Percentiles rank a stretch among this genome's conserved stretches.
Conservation (phyloP, 2,113 vertebrate species). For the Chionomys nivalis region DNA sequence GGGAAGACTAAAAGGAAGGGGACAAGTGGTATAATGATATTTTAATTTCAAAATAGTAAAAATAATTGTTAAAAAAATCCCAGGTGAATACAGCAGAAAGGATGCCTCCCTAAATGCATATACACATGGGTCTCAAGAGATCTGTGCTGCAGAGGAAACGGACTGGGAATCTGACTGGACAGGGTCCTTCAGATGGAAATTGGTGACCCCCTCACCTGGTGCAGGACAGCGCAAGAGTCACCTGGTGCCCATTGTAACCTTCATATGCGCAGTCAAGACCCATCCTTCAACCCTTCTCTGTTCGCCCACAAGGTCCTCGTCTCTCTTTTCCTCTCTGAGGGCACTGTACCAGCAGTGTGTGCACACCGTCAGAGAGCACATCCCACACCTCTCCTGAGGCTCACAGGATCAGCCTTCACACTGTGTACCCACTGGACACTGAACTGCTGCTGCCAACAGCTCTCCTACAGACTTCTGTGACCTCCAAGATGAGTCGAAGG, state of each 20-base stretch:
- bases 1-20: background rate
- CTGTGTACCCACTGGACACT: background rate
- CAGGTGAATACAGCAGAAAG: background rate
- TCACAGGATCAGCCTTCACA: background rate
- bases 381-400: background rate
- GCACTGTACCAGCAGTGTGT: background rate
- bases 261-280: background rate
- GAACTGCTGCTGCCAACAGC: background rate
- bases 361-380: background rate
- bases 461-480: background rate
- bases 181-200: background rate
- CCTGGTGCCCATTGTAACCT: background rate
- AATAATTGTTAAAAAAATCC: background rate
- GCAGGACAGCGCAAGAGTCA: background rate
- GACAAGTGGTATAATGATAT: background rate
- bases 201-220: background rate
- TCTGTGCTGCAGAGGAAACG: background rate
- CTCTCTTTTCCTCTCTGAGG: background rate
- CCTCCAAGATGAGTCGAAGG: background rate
- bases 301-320: background rate
- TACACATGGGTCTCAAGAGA: background rate
- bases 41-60: background rate
- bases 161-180: background rate
- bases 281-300: background rate
- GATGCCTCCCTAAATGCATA: background rate